Percentiles rank a stretch among this genome's conserved stretches.
phyloP scores from a whole-genome alignment of 1,140 invertebrate species.

The Spodoptera frugiperda region DNA sequence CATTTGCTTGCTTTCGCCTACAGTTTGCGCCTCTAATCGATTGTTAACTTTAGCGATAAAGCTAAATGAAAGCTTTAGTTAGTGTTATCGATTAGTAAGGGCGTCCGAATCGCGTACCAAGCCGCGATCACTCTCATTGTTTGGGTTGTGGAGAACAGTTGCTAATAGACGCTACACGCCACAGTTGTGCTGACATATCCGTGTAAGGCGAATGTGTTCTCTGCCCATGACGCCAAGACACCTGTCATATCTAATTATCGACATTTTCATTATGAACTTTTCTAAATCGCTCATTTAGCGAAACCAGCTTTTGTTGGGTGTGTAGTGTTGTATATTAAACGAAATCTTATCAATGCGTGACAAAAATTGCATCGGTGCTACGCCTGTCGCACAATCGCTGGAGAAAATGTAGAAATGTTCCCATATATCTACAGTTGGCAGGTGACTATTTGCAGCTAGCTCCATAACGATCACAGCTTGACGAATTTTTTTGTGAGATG shows the following conservation, averaged over 20 bases:
- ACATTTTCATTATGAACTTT: conserved; percentile 50
- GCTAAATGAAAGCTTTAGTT: conserved; percentile 60
- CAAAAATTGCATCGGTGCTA: conserved; percentile 41
- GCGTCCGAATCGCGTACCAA: conserved; percentile 75
- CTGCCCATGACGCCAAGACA: conserved; percentile 58
- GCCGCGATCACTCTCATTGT: conserved; percentile 82
- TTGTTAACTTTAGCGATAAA: conserved; percentile 59
- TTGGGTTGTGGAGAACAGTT: conserved; percentile 77
- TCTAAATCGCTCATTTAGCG: conserved; percentile 50
- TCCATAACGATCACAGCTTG: conserved; percentile 66
- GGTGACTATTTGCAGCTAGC: conserved; percentile 71
- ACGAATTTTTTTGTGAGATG: conserved; percentile 58
- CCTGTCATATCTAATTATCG: conserved; percentile 15
- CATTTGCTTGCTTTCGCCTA: conserved; percentile 50
- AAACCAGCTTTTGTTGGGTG: conserved; percentile 3
- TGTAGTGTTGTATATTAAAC: conserved; percentile 14
- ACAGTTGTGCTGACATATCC: conserved; percentile 70
- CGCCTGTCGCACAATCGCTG: conserved; percentile 43
- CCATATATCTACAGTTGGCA: conserved; percentile 80
- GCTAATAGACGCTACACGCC: conserved; percentile 70
- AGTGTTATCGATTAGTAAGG: conserved; percentile 74
- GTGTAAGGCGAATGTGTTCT: conserved; percentile 69
- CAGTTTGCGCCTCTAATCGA: conserved; percentile 53
- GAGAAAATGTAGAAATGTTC: conserved; percentile 79
- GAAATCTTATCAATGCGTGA: conserved; percentile 30